These are phyloP conservation scores for Myiozetetes cayanensis DNA, from an alignment of 2,113 vertebrate genomes.

Conservation along the genomic window DNA sequence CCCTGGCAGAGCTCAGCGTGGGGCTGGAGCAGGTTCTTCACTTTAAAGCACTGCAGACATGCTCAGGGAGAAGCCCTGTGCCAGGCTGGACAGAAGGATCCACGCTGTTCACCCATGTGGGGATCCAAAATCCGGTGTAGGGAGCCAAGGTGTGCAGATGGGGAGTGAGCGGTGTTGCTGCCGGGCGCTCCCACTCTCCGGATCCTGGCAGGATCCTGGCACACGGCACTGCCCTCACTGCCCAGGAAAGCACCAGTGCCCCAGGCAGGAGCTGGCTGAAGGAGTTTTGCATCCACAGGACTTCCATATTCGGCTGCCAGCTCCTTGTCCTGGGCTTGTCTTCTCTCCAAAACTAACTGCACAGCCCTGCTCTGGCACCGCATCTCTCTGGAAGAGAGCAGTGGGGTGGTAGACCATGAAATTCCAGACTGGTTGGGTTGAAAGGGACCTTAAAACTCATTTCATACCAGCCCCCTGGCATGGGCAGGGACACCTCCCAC, in stretches of 20 bases:
- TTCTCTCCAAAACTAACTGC: background rate
- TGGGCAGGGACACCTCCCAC: background rate
- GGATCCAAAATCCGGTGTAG: fast-evolving
- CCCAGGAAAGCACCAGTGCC: background rate
- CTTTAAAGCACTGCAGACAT: fast-evolving
- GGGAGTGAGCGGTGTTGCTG: fast-evolving
- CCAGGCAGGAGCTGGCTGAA: background rate
- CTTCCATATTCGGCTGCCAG: background rate
- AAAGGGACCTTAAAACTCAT: background rate
- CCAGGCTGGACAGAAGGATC: background rate
- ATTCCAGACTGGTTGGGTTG: background rate
- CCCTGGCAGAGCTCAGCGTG: background rate
- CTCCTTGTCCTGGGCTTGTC: background rate
- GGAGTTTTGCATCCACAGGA: background rate
- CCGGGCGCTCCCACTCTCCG: fast-evolving
- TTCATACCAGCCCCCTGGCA: background rate
- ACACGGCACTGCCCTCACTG: fast-evolving
- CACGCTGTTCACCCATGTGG: fast-evolving
- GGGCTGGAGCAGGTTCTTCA: fast-evolving
- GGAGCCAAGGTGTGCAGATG: background rate
- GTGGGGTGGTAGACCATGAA: background rate
- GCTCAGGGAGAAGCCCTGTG: background rate
- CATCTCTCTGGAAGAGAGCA: background rate
- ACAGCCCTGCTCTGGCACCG: fast-evolving
- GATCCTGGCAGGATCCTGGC: background rate